Conservation (phyloP, 2,113 vertebrate species). For the Dipodomys merriami region DNA sequence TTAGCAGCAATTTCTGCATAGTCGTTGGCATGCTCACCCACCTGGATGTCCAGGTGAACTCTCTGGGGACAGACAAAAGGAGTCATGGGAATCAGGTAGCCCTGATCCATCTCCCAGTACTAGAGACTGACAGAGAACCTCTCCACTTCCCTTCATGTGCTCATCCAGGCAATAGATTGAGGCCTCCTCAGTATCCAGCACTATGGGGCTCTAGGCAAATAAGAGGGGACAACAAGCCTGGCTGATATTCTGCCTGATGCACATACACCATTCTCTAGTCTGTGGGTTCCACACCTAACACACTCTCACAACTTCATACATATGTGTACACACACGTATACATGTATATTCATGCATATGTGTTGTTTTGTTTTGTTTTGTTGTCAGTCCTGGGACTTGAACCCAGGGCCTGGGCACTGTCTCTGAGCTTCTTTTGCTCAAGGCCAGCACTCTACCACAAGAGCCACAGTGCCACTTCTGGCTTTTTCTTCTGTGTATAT, state of each 20-base stretch:
- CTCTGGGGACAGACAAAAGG: conserved; percentile 84
- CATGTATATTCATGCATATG: no score
- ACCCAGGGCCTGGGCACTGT: no score
- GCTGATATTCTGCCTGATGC: neutral
- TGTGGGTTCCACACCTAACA: neutral
- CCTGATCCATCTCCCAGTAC: neutral
- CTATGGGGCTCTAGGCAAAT: neutral
- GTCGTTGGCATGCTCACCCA: conserved; percentile 95
- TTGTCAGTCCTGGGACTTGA: no score
- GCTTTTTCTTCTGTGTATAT: no score
- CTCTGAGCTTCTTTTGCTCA: no score
- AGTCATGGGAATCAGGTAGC: neutral
- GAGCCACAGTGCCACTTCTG: no score
- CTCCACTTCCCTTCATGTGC: neutral
- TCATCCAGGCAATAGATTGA: neutral
- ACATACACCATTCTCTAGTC: neutral
- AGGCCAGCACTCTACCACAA: no score
- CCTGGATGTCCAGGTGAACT: conserved; percentile 95
- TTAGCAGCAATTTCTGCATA: conserved; percentile 95
- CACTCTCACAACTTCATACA: neutral
- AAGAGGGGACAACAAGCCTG: neutral
- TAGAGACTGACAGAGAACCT: neutral
- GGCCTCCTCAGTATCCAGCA: neutral
- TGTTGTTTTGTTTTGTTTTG: no score
- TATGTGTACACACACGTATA: no score